These are phyloP conservation scores for Habropoda laboriosa DNA, from an alignment of 1,140 invertebrate species.

Conservation along the genomic window DNA sequence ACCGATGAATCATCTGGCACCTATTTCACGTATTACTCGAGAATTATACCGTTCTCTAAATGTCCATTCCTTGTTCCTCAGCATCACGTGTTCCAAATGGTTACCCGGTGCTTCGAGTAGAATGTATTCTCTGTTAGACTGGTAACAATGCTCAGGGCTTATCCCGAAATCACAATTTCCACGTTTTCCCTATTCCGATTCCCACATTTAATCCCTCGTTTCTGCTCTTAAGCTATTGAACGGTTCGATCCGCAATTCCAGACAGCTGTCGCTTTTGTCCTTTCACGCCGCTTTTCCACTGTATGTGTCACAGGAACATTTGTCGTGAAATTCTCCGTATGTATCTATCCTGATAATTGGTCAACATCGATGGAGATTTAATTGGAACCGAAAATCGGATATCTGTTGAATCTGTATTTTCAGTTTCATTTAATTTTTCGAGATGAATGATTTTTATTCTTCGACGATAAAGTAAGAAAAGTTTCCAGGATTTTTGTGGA, in stretches of 20 bases:
- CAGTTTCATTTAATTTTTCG: background rate
- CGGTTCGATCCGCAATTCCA: slow-evolving; percentile 7
- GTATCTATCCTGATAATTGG: background rate
- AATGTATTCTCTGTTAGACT: background rate
- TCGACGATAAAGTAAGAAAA: background rate
- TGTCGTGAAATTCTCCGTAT: slow-evolving; percentile 4
- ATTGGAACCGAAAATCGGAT: background rate
- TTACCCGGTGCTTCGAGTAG: background rate
- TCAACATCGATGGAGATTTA: background rate
- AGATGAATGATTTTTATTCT: background rate
- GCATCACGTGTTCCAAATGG: background rate
- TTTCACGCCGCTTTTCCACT: background rate
- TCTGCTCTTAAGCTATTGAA: slow-evolving; percentile 11
- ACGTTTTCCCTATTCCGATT: slow-evolving; percentile 12
- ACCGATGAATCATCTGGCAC: background rate
- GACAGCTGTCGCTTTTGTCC: slow-evolving; percentile 29
- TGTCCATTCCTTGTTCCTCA: background rate
- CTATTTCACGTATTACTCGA: too few species aligned
- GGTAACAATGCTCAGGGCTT: slow-evolving; percentile 19
- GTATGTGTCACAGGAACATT: background rate
- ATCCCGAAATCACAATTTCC: slow-evolving; percentile 47
- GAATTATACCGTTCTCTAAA: background rate
- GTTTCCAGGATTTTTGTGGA: background rate
- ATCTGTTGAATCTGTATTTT: background rate
- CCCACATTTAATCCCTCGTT: slow-evolving; percentile 34